Evolutionary conservation across 2,113 vertebrate species (phyloP), one percentile per base, ranked within the genome.

Genomic region (Colistium nudipinnis): DNA sequence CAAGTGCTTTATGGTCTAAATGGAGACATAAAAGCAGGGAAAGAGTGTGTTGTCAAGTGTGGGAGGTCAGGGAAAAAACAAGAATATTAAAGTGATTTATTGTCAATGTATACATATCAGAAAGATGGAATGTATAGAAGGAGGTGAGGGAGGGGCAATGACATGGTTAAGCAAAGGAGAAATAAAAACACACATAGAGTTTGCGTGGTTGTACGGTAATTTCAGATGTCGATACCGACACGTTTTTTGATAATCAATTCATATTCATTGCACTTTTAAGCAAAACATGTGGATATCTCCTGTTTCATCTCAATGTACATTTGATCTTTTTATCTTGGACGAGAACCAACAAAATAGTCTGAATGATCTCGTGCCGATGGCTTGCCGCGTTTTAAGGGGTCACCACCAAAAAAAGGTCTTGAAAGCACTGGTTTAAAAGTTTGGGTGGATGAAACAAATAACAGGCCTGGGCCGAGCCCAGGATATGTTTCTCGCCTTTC

Each of bases 1-100:
- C 81, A 99, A 92, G 77, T 96, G 96, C 81, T 98, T 99, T 86
- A 99, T 88, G 17, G 93, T 95, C 98, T 99, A 78, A 20, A 86
- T 64, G 2, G 19, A 61, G 63, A 20, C 11, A 84, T 84, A 80
- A 22, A 28, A 25, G 6, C 16, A 24, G 5, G 10, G 7, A 5
- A 22, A 19, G 3, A 43, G 14, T 12, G 17, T 4, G 14, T n/a
- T n/a, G n/a, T n/a, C n/a, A 12, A 1, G 11, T 17, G 20, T 24
- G 5, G 41, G 11, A 54, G 16, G 45, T 31, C 3, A 25, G 22
- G 1, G 3, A 36, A 5, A 20, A 48, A 48, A 25, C 13, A 17
- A n/a, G n/a, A n/a, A n/a, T n/a, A n/a, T n/a, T n/a, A n/a, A n/a
- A n/a, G n/a, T n/a, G n/a, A n/a, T n/a, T n/a, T n/a, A n/a, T n/a